Conservation (phyloP, 2,888 invertebrate genomes). For the Proisotoma minuta region DNA sequence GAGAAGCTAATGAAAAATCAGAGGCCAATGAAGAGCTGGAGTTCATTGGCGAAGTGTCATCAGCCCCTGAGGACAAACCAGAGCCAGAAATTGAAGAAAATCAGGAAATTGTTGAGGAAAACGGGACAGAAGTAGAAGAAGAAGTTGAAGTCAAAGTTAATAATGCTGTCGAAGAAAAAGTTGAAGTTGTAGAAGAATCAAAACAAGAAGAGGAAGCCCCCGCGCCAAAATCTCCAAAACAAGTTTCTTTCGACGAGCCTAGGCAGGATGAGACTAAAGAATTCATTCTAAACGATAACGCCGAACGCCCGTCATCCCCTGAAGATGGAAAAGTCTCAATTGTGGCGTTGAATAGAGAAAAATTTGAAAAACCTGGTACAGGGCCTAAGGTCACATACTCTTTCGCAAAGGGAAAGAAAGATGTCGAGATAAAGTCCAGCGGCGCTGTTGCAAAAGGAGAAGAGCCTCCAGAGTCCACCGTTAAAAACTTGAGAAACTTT, state of each 20-base stretch:
- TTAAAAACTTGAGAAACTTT: conserved; percentile 28
- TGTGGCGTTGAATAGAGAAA: conserved; percentile 21
- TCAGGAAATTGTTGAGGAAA: conserved; percentile 17
- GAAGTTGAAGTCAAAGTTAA: neutral
- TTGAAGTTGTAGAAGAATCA: neutral
- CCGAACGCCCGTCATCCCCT: neutral
- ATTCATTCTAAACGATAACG: conserved; percentile 11
- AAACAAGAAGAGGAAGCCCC: neutral
- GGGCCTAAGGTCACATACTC: conserved; percentile 19
- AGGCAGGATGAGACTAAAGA: neutral
- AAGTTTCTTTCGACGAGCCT: conserved; percentile 4
- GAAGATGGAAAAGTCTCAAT: conserved; percentile 20
- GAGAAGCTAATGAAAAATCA: neutral
- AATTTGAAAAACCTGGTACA: conserved; percentile 23
- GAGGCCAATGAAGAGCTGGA: neutral
- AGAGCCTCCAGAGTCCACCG: conserved; percentile 14
- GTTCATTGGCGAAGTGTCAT: neutral
- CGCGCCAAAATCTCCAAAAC: neutral
- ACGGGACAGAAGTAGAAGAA: conserved; percentile 14
- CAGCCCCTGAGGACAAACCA: neutral
- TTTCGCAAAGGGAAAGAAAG: conserved; percentile 11
- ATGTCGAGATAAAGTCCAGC: no score
- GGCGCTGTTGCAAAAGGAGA: neutral
- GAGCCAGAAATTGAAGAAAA: conserved; percentile 20
- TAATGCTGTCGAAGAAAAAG: neutral